Evolutionary conservation across 2,888 invertebrate species (phyloP), one percentile per base, ranked within the genome.

Genomic region (Ptilodon capucinus): DNA sequence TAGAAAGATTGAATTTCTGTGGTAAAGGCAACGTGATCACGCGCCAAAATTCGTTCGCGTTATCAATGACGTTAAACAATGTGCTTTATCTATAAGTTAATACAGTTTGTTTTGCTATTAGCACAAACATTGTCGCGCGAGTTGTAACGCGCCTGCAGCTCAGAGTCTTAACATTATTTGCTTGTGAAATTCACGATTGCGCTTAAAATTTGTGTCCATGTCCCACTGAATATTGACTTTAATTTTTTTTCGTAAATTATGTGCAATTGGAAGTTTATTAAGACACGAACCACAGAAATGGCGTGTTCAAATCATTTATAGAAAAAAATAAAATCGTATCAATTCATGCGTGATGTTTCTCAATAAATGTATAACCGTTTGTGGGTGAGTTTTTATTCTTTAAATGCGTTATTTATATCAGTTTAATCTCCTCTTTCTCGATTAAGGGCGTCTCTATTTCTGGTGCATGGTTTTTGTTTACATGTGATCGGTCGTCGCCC

Each of bases 391-490:
- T 44, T 45, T 54, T 44, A 49, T 49, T 40, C 46, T 50, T 47
- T 39, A 35, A 38, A 17, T 45, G 13, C 25, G 28, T 4, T 19
- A 13, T 19, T 38, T n/a, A 38, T 19, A 43, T 8, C 43, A 41
- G 23, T 43, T 47, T 44, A 30, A 40, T 49, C 41, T 49, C 39
- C 11, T 30, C 13, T 51, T 40, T 40, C 17, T 30, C 54, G 32
- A 54, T 48, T 44, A 46, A 58, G 46, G 40, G 47, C 40, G 28
- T 35, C 23, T 40, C 46, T 62, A 54, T 60, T 52, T 54, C 40
- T 51, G 44, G 46, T 35, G 60, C 60, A 60, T 58, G 57, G 62
- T 63, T 61, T 62, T 64, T 73, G 72, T 76, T 71, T 73, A 70
- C 59, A 66, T 48, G 52, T 41, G 47, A 41, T 44, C 52, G 76